Conservation (phyloP, 53 echinoderm and acorn worm species). For the Luidia sarsii region DNA sequence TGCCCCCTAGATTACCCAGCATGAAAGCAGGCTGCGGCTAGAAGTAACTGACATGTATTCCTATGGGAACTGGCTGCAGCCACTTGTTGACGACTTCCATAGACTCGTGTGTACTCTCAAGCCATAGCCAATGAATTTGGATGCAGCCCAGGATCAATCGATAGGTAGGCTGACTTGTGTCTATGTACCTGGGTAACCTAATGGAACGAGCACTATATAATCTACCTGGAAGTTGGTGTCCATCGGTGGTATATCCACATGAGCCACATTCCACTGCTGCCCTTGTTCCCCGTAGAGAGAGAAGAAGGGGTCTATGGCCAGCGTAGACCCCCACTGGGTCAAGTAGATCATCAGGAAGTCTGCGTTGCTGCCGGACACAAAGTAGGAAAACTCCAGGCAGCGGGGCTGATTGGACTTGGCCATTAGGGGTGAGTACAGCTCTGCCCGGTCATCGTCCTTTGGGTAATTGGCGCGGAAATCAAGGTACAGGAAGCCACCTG, state of each 20-base stretch:
- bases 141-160: no score
- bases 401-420: conserved; percentile 18
- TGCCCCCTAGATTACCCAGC: no score
- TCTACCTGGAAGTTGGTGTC: conserved; percentile 39
- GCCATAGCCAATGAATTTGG: no score
- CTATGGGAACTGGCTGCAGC: no score
- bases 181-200: no score
- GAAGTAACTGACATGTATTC: no score
- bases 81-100: no score
- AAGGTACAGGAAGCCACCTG: conserved; percentile 58
- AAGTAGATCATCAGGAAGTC: conserved; percentile 42
- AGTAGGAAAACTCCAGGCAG: conserved; percentile 69
- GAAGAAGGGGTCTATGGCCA: conserved; percentile 47
- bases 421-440: conserved; percentile 64
- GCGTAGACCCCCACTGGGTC: conserved; percentile 11
- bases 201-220: no score
- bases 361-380: conserved; percentile 32
- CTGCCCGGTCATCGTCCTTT: conserved; percentile 47
- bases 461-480: conserved; percentile 18
- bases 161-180: no score
- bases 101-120: no score
- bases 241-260: conserved; percentile 35
- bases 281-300: conserved; percentile 49
- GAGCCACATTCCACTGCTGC: conserved; percentile 30
- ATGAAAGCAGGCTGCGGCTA: no score